Evolutionary conservation across 1,140 invertebrate genomes (phyloP), one percentile per base, ranked within the genome.

Genomic region (Achatina immaculata): DNA sequence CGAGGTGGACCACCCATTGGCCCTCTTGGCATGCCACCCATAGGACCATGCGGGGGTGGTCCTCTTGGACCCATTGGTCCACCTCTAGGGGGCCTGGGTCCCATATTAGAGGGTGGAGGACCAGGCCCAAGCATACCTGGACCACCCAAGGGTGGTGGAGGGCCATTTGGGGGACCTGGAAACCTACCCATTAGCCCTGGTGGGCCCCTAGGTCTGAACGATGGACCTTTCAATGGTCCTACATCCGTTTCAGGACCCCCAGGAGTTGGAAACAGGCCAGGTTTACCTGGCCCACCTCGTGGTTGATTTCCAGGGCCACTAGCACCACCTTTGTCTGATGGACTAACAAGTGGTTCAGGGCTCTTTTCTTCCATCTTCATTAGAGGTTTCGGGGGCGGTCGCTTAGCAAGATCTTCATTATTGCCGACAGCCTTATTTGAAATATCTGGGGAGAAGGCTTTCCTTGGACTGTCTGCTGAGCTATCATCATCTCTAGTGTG

Each of bases 131-230:
- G 31, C 75, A 77, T 77, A 24, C 72, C 72, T 77, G 75, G 75
- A 24, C 75, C 75, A 42, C 75, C 75, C 14, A 62, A 31, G 6
- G 72, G 72, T 48, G 75, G 75, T 21, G 75, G 75, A 62, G 55
- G 75, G 19, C 75, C 75, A 42, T 58, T 34, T 28, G 73, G 73
- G 28, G 73, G 45, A 31, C 73, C 73, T 9, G 48, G 75, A 31
- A 77, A 77, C 31, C 75, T n/a, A 38, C 75, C 65, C 77, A 79
- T 69, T 24, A 77, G 48, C 9, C 65, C 65, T 40, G 77, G 77
- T 24, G 77, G 65, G 11, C 77, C 77, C 48, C 77, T 43, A 14
- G 77, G 77, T 45, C 77, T 69, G 38, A 69, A 79, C 31, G 62
- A 40, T 9, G 77, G 65, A 6, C 77, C 77, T 21, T 48, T 68